These are phyloP conservation scores for Ophion costatus DNA, from an alignment of 2,888 invertebrate species.

Conservation along the genomic window DNA sequence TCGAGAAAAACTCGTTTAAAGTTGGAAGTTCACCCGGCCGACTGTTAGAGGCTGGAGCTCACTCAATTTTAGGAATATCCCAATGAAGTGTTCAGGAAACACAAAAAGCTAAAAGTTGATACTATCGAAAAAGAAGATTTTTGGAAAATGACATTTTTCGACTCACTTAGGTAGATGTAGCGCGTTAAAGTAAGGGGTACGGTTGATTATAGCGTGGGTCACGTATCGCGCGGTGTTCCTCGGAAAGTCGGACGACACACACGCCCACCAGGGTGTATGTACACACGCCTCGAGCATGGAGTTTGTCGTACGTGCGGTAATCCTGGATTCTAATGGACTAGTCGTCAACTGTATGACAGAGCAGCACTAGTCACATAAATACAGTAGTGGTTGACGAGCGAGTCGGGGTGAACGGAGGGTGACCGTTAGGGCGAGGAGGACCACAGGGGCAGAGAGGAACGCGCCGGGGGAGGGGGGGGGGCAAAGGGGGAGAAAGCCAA, in stretches of 20 bases:
- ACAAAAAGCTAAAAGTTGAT: no score
- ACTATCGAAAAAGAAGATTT: background rate
- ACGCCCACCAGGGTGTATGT: background rate
- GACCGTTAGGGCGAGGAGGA: background rate
- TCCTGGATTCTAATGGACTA: constrained; percentile 44
- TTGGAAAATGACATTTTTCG: no score
- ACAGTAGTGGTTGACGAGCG: constrained; percentile 31
- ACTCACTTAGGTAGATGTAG: background rate
- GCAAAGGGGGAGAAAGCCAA: constrained; percentile 23
- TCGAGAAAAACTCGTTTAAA: no score
- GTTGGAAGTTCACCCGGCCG: no score
- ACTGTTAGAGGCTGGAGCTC: no score
- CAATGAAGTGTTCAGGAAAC: no score
- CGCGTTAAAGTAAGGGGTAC: constrained; percentile 14
- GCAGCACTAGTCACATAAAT: constrained; percentile 45
- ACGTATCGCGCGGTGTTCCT: background rate
- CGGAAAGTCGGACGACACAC: background rate
- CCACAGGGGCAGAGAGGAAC: constrained; percentile 17
- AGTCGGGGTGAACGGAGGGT: background rate
- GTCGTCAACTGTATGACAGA: constrained; percentile 21
- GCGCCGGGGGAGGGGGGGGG: background rate
- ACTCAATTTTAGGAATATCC: no score
- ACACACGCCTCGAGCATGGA: constrained; percentile 13
- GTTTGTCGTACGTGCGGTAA: constrained; percentile 25
- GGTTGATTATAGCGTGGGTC: constrained; percentile 44